Conservation (phyloP, 1,140 invertebrate genomes). For the Pentalonia nigronervosa region DNA sequence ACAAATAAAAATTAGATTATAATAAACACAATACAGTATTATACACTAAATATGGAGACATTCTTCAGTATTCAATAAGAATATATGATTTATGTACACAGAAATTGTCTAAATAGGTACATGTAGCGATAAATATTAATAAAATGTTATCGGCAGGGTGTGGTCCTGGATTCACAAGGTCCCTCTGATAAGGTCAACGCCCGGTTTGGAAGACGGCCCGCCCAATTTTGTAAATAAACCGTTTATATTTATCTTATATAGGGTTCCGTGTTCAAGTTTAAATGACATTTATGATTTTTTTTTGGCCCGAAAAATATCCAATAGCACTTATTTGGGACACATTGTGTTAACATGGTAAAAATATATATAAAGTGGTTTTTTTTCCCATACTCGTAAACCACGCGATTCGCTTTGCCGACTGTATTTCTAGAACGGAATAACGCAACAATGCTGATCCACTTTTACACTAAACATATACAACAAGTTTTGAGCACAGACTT, state of each 20-base stretch:
- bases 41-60: neutral
- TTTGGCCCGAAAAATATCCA: neutral
- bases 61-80: neutral
- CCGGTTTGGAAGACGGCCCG: conserved; percentile 45
- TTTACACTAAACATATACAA: conserved; percentile 42
- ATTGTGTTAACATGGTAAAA: conserved; percentile 5
- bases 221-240: conserved; percentile 26
- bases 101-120: neutral
- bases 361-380: conserved; percentile 23
- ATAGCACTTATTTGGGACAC: neutral
- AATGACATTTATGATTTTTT: neutral
- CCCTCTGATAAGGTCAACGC: conserved; percentile 49
- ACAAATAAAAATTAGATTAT: conserved; percentile 65
- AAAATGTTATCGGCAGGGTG: conserved; percentile 54
- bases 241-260: conserved; percentile 24
- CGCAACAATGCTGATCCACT: conserved; percentile 33
- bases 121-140: conserved; percentile 14
- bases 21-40: neutral
- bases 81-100: conserved; percentile 23
- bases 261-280: neutral
- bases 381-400: conserved; percentile 36
- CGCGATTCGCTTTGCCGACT: conserved; percentile 32
- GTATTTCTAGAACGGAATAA: conserved; percentile 44
- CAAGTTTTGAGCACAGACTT: conserved; percentile 4
- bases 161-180: conserved; percentile 55